Conservation (phyloP, 2,113 vertebrate genomes). For the Capra hircus region DNA sequence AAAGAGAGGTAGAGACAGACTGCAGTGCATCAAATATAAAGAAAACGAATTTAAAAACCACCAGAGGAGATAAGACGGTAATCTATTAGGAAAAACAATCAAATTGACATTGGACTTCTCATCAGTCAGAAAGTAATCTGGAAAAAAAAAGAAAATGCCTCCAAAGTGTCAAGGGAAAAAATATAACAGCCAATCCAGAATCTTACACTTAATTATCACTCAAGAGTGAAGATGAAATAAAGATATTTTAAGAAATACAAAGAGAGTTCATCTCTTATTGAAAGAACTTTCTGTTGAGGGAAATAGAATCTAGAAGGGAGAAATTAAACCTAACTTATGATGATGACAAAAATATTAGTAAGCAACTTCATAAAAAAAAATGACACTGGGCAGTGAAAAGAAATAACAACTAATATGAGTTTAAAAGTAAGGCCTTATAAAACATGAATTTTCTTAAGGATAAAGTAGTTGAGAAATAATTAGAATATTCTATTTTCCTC, state of each 20-base stretch:
- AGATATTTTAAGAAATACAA: neutral
- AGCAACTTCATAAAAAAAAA: neutral
- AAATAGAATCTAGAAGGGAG: neutral
- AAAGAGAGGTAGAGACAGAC: neutral
- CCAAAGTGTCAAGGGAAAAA: neutral
- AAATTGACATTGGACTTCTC: neutral
- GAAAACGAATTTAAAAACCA: neutral
- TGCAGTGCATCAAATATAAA: neutral
- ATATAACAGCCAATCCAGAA: neutral
- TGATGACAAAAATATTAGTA: neutral
- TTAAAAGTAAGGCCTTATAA: neutral
- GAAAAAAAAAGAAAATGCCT: neutral
- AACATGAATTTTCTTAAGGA: neutral
- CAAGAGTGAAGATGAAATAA: neutral
- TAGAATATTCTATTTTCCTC: neutral
- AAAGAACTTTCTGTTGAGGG: neutral
- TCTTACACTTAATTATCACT: neutral
- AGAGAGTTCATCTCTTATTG: neutral
- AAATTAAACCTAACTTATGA: neutral
- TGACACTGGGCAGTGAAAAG: neutral
- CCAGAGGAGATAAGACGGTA: neutral
- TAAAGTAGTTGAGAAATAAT: neutral
- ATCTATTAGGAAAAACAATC: neutral
- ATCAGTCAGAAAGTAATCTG: neutral
- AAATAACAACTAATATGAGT: neutral